Evolutionary conservation across 2,888 invertebrate species (phyloP), one percentile per base, ranked within the genome.

Genomic region (Allygus modestus): DNA sequence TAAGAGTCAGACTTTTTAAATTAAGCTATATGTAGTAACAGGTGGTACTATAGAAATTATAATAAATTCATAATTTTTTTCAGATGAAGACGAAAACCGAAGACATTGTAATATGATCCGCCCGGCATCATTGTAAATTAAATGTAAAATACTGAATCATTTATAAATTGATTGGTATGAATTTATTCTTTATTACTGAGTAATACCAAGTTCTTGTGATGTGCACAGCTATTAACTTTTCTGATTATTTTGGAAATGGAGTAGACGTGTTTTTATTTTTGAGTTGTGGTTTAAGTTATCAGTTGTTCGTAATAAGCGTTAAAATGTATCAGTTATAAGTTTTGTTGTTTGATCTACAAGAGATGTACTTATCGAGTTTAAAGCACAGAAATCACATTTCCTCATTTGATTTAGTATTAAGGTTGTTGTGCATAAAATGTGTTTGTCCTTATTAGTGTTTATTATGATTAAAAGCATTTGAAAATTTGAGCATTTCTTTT

Each of bases 171-270:
- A 73, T 73, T 73, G 73, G 73, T 73, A 73, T 73, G 41, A 73
- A 23, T 73, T 73, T 73, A 73, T 65, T 73, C 73, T 73, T 73
- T 73, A 73, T 73, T 73, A 73, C 73, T 73, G 73, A 73, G 73
- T 73, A 73, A 73, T 73, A 73, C 41, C 41, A 73, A 41, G 33
- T 73, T 73, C 41, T 65, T 65, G 73, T 73, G 73, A 41, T 43
- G 41, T 73, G 73, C 73, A 73, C 73, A 73, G 41, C 41, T 23
- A 41, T 31, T 43, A 73, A 41, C 31, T 43, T 20, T 33, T 73
- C 41, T 41, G 17, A 41, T 73, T 37, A n/a, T n/a, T 33, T 73
- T 41, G 73, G 73, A n/a, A 73, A 73, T 73, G 37, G 73, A 73
- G 73, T 20, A 41, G 23, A 41, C 41, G 41, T 33, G 33, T 73